These are phyloP conservation scores for Somateria mollissima DNA, from an alignment of 2,797 vertebrate genomes.

Conservation along the genomic window DNA sequence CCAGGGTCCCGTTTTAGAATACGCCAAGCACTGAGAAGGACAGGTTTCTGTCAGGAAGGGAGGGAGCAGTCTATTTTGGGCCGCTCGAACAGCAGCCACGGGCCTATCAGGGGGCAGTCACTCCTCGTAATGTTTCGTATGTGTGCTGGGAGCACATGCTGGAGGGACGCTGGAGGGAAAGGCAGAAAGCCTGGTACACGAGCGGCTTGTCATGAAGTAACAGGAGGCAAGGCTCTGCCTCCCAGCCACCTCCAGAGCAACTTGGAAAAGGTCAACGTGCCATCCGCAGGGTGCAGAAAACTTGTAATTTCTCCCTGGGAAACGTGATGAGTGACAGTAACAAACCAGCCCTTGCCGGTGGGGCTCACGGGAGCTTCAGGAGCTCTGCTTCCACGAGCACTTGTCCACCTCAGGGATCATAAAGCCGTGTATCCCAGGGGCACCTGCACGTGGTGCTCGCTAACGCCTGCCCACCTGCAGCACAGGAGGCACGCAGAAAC, in stretches of 20 bases:
- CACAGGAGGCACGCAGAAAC: rapidly evolving
- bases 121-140: neutral
- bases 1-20: neutral
- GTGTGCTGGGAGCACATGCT: neutral
- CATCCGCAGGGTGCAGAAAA: neutral
- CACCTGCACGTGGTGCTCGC: rapidly evolving
- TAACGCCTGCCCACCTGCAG: neutral
- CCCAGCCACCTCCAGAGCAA: neutral
- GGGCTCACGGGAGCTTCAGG: neutral
- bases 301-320: neutral
- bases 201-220: neutral
- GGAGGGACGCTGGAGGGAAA: too few species aligned
- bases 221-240: neutral
- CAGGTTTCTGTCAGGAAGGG: neutral
- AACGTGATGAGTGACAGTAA: rapidly evolving
- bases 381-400: neutral
- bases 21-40: neutral
- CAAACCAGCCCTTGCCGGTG: neutral
- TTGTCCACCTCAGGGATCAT: neutral
- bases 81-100: neutral
- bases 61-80: slow-evolving; percentile 39
- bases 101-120: neutral
- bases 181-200: neutral
- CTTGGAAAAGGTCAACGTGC: neutral
- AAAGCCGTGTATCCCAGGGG: rapidly evolving